A percentile compares a stretch with the other conserved stretches of the same genome.
Conservation (phyloP, 2,888 invertebrate species). For the Tetropium fuscum region DNA sequence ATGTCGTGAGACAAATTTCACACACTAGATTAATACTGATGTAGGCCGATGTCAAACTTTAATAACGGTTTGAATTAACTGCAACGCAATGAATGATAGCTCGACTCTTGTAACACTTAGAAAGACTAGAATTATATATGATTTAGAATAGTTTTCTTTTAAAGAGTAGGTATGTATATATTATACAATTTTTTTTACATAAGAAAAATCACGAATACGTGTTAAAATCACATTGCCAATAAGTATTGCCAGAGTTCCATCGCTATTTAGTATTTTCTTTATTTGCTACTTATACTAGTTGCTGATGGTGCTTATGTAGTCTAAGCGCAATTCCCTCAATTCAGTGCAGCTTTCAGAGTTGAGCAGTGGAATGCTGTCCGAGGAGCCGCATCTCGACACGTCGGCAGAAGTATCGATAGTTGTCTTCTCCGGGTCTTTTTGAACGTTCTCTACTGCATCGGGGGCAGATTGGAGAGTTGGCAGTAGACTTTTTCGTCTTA, state of each 20-base stretch:
- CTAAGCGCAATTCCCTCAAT: conserved; percentile 64
- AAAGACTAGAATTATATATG: conserved; percentile 7
- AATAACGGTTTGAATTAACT: no score
- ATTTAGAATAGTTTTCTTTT: conserved; percentile 22
- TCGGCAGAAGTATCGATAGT: conserved; percentile 38
- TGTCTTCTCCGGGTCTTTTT: conserved; percentile 47
- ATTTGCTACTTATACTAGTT: no score
- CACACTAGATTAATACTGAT: conserved; percentile 58
- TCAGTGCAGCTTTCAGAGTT: conserved; percentile 62
- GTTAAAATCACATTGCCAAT: conserved; percentile 18
- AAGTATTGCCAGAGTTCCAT: conserved; percentile 10
- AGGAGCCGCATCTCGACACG: conserved; percentile 54
- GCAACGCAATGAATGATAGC: no score
- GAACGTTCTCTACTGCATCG: conserved; percentile 45
- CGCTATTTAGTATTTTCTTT: not conserved
- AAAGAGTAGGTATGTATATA: no score
- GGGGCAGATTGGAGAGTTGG: conserved; percentile 50
- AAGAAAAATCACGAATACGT: conserved; percentile 15
- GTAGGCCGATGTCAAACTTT: conserved; percentile 58
- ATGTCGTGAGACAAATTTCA: conserved; percentile 25
- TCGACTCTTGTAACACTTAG: no score
- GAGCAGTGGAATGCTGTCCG: conserved; percentile 63
- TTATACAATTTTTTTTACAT: no score
- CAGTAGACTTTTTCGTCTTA: conserved; percentile 59
- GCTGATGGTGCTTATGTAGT: conserved; percentile 67